phyloP scores from a whole-genome alignment of 2,797 vertebrate species.

The Brachyrhaphis roseni region DNA sequence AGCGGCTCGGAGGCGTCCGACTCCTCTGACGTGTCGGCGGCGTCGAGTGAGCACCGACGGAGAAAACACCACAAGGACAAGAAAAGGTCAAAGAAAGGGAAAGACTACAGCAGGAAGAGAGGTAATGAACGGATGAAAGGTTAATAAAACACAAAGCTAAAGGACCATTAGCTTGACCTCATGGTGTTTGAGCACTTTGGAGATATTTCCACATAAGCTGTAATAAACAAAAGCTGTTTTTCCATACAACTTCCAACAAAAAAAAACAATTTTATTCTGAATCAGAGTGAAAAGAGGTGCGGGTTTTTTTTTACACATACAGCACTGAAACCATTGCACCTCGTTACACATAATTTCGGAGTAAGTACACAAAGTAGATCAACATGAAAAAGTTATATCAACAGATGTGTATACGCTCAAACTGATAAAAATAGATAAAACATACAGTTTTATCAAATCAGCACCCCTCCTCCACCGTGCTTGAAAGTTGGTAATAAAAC shows the following conservation, averaged over 20 bases:
- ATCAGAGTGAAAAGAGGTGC: background rate
- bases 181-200: background rate
- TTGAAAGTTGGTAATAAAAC: background rate
- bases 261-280: background rate
- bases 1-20: slow-evolving; percentile 65
- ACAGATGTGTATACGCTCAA: background rate
- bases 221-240: background rate
- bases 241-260: background rate
- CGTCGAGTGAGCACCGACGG: slow-evolving; percentile 68
- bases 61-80: slow-evolving; percentile 77
- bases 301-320: background rate
- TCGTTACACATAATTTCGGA: background rate
- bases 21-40: slow-evolving; percentile 64
- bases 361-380: background rate
- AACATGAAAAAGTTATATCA: background rate
- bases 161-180: background rate
- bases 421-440: background rate
- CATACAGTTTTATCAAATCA: background rate
- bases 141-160: background rate
- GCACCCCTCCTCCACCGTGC: background rate
- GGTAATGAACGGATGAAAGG: slow-evolving; percentile 45
- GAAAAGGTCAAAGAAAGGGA: slow-evolving; percentile 72
- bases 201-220: background rate
- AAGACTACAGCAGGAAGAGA: slow-evolving; percentile 80
- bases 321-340: background rate